Evolutionary conservation across 2,888 invertebrate genomes (phyloP).

Genomic region (Temnothorax unifasciatus): DNA sequence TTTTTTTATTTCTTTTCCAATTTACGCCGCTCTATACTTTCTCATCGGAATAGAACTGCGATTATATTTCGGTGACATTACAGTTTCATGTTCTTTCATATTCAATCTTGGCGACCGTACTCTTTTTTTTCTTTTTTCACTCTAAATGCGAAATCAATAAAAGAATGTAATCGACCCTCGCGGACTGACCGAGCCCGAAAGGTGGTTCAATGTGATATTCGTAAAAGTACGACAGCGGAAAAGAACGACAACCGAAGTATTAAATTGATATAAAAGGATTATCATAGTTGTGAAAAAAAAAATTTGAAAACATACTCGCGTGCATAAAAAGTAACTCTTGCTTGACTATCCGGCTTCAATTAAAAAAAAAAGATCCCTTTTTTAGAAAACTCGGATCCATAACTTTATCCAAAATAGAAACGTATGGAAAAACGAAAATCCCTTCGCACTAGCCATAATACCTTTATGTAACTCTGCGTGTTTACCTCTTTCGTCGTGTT

Average conservation of each 20-base stretch:
- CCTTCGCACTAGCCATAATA: not conserved
- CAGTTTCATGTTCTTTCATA: not conserved
- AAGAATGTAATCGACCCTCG: conserved; percentile 62
- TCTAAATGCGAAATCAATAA: conserved; percentile 39
- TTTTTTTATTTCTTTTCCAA: not conserved
- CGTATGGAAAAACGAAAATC: not conserved
- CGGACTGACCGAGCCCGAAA: conserved; percentile 42
- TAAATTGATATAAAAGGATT: conserved; percentile 7
- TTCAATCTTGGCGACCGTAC: not conserved
- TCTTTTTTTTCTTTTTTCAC: conserved; percentile 18
- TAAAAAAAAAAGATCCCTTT: not conserved
- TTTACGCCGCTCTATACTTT: conserved; percentile 1
- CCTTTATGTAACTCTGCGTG: not conserved
- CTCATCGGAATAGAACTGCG: not conserved
- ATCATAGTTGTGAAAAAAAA: not conserved
- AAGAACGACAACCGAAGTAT: conserved; percentile 1
- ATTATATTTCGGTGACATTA: conserved; percentile 18
- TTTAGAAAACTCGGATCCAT: not conserved
- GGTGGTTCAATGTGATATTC: conserved; percentile 20
- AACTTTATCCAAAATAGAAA: not conserved
- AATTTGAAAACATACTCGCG: not conserved
- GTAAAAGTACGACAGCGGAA: conserved; percentile 14
- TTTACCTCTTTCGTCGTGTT: not conserved
- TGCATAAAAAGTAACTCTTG: not conserved
- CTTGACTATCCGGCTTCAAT: not conserved